Conservation (phyloP, 2,888 invertebrate species). For the Plebejus anna region DNA sequence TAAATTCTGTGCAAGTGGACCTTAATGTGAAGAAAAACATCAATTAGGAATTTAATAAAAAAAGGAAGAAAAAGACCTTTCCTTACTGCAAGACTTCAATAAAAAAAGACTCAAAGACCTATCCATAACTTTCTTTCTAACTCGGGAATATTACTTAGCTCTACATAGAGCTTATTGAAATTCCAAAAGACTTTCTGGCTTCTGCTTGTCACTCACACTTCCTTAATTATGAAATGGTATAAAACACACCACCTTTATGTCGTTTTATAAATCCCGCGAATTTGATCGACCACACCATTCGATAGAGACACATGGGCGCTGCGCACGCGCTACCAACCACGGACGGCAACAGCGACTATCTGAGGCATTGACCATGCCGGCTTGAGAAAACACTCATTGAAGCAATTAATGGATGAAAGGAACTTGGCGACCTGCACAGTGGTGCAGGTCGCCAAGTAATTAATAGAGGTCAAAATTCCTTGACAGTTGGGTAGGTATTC, state of each 20-base stretch:
- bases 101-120: no score
- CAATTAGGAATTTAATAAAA: no score
- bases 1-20: no score
- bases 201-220: no score
- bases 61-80: no score
- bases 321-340: background rate
- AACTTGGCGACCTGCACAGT: background rate
- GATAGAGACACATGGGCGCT: background rate
- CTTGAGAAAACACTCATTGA: background rate
- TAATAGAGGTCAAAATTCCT: no score
- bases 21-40: no score
- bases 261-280: background rate
- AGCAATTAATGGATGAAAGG: background rate
- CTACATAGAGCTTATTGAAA: background rate
- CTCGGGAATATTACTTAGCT: background rate
- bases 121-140: no score
- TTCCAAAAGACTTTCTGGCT: background rate
- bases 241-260: background rate
- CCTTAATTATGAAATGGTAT: background rate
- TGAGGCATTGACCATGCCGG: background rate
- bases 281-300: conserved; percentile 1
- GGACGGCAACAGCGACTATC: background rate
- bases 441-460: no score
- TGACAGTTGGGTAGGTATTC: no score
- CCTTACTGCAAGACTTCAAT: no score